Evolutionary conservation across 2,888 invertebrate genomes (phyloP).

Genomic region (Pollenia labialis): DNA sequence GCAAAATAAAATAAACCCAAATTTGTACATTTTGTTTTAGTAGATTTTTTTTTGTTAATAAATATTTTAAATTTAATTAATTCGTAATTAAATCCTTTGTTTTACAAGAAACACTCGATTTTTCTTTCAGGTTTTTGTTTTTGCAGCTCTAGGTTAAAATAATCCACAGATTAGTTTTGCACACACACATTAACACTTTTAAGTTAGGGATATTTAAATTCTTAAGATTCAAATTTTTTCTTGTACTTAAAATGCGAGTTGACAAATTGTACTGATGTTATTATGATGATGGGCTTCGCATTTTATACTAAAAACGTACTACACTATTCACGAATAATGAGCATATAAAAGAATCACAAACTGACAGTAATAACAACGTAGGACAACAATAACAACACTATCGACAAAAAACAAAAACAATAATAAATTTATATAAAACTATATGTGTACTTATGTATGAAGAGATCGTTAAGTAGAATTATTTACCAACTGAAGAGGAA

Average conservation of each 20-base stretch:
- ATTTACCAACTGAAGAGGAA: conserved; percentile 20
- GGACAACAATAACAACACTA: conserved; percentile 42
- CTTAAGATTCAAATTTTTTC: not conserved
- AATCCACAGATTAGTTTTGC: conserved; percentile 10
- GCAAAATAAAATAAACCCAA: conserved; percentile 76
- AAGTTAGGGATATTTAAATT: conserved; percentile 13
- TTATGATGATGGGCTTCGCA: conserved; percentile 55
- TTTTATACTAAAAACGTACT: conserved; percentile 66
- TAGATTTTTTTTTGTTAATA: not conserved
- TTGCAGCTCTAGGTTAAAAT: conserved; percentile 32
- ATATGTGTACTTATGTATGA: conserved; percentile 14
- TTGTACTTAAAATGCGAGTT: conserved; percentile 60
- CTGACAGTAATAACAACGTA: conserved; percentile 16
- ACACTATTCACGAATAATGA: conserved; percentile 55
- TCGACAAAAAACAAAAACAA: conserved; percentile 27
- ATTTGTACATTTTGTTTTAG: conserved; percentile 77
- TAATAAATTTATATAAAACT: conserved; percentile 23
- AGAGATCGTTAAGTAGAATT: conserved; percentile 29
- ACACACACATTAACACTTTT: conserved; percentile 3
- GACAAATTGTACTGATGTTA: conserved; percentile 68
- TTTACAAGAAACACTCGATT: conserved; percentile 69
- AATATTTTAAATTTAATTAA: conserved; percentile 1
- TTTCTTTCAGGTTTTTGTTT: conserved; percentile 56
- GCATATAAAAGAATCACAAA: conserved; percentile 49
- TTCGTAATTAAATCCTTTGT: conserved; percentile 14